These are phyloP conservation scores for Cryptoblepharus egeriae DNA, from an alignment of 2,797 vertebrate genomes.

Conservation along the genomic window DNA sequence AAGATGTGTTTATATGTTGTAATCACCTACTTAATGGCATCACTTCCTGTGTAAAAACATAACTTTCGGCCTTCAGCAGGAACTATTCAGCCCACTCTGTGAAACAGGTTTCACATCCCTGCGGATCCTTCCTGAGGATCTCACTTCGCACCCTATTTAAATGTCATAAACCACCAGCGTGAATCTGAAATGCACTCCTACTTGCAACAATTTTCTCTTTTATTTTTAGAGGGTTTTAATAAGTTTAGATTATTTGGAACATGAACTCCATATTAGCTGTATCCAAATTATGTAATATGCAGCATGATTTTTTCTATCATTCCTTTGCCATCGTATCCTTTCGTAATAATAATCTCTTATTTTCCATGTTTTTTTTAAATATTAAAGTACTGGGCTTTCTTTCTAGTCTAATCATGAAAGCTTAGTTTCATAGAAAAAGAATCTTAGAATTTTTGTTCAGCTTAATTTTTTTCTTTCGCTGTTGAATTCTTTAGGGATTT, in stretches of 20 bases:
- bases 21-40: no score
- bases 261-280: neutral
- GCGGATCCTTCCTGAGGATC: neutral
- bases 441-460: slow-evolving; percentile 44
- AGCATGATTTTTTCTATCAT: neutral
- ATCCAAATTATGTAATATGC: slow-evolving; percentile 9
- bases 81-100: no score
- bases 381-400: slow-evolving; percentile 26
- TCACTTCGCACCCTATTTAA: neutral
- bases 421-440: slow-evolving; percentile 15
- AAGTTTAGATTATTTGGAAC: neutral
- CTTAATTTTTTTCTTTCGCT: slow-evolving; percentile 45
- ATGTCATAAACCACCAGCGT: neutral
- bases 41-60: no score
- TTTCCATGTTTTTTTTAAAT: neutral
- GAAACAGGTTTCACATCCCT: no score
- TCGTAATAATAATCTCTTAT: neutral
- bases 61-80: no score
- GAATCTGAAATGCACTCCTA: neutral
- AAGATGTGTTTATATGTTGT: no score
- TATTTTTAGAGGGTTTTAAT: neutral
- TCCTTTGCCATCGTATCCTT: slow-evolving; percentile 13
- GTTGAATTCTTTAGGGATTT: slow-evolving; percentile 63
- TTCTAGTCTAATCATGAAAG: slow-evolving; percentile 32
- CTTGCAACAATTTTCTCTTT: neutral